Percentiles rank a stretch among this genome's conserved stretches.
These are phyloP conservation scores for Corythornis madagascariensis DNA, from an alignment of 2,113 vertebrate genomes.

Conservation along the genomic window DNA sequence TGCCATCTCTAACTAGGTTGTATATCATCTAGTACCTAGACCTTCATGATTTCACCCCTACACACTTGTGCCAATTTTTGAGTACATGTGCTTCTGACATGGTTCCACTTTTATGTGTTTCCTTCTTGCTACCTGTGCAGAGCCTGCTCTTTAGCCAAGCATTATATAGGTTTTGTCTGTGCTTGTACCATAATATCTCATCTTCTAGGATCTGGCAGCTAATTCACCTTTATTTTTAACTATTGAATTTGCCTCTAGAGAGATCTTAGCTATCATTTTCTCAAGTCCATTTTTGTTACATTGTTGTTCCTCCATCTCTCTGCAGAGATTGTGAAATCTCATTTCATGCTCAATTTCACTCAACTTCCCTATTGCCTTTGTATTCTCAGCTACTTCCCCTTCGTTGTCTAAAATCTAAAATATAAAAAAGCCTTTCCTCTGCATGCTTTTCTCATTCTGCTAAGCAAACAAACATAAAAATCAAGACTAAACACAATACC, in stretches of 20 bases:
- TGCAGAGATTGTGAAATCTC: slow-evolving; percentile 39
- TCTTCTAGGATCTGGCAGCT: neutral
- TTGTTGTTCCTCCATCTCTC: neutral
- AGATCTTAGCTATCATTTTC: neutral
- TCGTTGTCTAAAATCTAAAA: neutral
- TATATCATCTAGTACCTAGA: neutral
- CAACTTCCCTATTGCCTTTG: slow-evolving; percentile 33
- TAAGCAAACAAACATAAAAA: neutral
- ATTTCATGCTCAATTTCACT: slow-evolving; percentile 66
- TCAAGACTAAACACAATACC: neutral
- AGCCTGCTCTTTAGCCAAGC: neutral
- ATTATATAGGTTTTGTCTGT: neutral
- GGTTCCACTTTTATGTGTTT: neutral
- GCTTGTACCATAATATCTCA: neutral
- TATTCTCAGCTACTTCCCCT: neutral
- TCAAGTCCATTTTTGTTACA: slow-evolving; percentile 17
- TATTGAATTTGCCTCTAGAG: neutral
- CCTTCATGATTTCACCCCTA: neutral
- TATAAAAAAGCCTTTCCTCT: neutral
- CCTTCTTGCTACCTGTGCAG: neutral
- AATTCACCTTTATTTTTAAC: slow-evolving; percentile 3
- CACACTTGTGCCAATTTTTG: neutral
- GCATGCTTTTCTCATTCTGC: neutral
- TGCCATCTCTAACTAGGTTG: neutral
- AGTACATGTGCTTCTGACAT: neutral